Percentiles rank a stretch among this genome's conserved stretches.
Evolutionary conservation across 1,140 invertebrate genomes (phyloP).

Genomic region (Pseudachorutes palmiensis): DNA sequence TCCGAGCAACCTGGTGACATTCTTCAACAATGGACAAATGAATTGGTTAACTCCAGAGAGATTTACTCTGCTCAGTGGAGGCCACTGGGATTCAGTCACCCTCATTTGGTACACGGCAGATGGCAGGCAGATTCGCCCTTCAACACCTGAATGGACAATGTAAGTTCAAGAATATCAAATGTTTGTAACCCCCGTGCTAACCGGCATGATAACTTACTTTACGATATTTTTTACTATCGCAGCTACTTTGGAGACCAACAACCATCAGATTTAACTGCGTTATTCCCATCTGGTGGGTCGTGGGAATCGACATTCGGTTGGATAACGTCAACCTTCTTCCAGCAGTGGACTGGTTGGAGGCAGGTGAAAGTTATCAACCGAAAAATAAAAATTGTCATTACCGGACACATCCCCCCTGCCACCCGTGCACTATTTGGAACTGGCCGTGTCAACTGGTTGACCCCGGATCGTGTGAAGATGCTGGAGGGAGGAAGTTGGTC

Average conservation of each 20-base stretch:
- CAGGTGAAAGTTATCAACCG: background rate
- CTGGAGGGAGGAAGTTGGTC: conserved; percentile 11
- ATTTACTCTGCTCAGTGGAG: background rate
- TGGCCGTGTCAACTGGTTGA: conserved; percentile 13
- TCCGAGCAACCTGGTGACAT: background rate
- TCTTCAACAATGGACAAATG: background rate
- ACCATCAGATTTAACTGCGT: background rate
- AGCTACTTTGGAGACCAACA: conserved; percentile 1
- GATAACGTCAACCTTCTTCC: conserved; percentile 4
- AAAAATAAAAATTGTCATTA: background rate
- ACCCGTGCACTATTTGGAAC: background rate
- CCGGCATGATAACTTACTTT: background rate
- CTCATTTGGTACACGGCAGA: background rate
- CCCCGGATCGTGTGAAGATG: background rate
- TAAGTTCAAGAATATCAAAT: background rate
- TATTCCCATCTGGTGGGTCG: background rate
- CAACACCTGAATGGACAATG: background rate
- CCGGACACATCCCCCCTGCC: background rate
- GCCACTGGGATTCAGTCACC: background rate
- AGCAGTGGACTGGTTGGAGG: conserved; percentile 7
- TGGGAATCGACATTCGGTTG: conserved; percentile 4
- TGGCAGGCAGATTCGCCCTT: conserved; percentile 7
- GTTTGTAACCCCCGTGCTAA: background rate
- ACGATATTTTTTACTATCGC: background rate
- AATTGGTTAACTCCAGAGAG: background rate